These are phyloP conservation scores for Microtus oregoni DNA, from an alignment of 2,113 vertebrate species.

Conservation along the genomic window DNA sequence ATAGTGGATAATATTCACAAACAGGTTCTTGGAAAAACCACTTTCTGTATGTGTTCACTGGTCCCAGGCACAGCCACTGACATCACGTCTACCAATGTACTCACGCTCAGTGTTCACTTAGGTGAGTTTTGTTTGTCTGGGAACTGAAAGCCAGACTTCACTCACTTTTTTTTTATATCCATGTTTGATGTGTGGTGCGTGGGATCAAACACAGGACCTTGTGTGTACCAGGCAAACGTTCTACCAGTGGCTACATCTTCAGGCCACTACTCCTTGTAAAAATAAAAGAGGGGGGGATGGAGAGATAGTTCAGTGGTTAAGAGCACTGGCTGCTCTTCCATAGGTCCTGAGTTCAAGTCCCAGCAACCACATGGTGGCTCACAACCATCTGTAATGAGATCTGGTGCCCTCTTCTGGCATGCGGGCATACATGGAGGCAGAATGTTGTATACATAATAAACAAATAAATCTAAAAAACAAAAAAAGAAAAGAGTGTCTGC, in stretches of 20 bases:
- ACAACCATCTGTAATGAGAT: too few relatives aligned
- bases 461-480: too few relatives aligned
- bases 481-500: neutral
- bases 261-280: neutral
- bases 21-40: neutral
- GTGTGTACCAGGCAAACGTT: neutral
- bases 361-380: too few relatives aligned
- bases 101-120: neutral
- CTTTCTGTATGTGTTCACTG: neutral
- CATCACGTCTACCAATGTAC: rapidly evolving
- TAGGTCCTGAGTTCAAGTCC: too few relatives aligned
- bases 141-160: too few relatives aligned
- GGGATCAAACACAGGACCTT: neutral
- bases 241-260: too few relatives aligned
- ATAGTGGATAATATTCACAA: neutral
- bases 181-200: neutral
- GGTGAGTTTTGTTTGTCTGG: neutral
- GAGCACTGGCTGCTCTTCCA: too few relatives aligned
- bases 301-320: too few relatives aligned
- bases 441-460: too few relatives aligned
- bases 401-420: too few relatives aligned
- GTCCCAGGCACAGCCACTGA: rapidly evolving
- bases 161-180: neutral
- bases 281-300: neutral
- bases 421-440: too few relatives aligned